Conservation (phyloP, 2,888 invertebrate species). For the Zelleria hepariella region DNA sequence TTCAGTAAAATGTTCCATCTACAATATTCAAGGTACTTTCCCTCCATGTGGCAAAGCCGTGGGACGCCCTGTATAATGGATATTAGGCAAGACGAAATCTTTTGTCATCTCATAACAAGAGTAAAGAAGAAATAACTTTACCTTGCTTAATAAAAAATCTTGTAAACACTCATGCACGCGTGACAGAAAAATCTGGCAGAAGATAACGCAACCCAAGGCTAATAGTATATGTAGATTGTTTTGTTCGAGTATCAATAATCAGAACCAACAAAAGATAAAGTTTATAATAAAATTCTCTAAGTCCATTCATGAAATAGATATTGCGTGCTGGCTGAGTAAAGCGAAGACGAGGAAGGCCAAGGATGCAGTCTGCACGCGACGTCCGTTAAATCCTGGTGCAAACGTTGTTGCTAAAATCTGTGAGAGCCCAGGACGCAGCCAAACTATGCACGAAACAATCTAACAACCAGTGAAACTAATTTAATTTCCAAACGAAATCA, state of each 20-base stretch:
- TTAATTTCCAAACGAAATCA: constrained; percentile 7
- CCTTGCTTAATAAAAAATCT: neutral
- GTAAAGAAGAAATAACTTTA: too few relatives aligned
- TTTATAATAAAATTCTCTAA: neutral
- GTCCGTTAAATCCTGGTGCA: too few relatives aligned
- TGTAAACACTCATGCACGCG: neutral
- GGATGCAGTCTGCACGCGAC: constrained; percentile 41
- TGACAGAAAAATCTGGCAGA: neutral
- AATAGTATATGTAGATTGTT: neutral
- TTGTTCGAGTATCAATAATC: neutral
- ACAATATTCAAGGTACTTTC: too few relatives aligned
- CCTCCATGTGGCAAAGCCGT: too few relatives aligned
- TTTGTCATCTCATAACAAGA: too few relatives aligned
- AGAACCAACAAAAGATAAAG: neutral
- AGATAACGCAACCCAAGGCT: neutral
- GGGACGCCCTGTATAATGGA: too few relatives aligned
- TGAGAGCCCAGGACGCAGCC: too few relatives aligned
- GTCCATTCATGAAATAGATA: neutral
- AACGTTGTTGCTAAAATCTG: too few relatives aligned
- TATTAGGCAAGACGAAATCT: neutral
- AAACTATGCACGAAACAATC: too few relatives aligned
- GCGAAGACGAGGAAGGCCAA: constrained; percentile 40
- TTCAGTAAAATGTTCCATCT: too few relatives aligned
- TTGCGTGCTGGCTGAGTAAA: constrained; percentile 19
- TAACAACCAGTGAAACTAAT: constrained; percentile 27